These are phyloP conservation scores for Artemia franciscana DNA, from an alignment of 1,140 invertebrate genomes.

Conservation along the genomic window DNA sequence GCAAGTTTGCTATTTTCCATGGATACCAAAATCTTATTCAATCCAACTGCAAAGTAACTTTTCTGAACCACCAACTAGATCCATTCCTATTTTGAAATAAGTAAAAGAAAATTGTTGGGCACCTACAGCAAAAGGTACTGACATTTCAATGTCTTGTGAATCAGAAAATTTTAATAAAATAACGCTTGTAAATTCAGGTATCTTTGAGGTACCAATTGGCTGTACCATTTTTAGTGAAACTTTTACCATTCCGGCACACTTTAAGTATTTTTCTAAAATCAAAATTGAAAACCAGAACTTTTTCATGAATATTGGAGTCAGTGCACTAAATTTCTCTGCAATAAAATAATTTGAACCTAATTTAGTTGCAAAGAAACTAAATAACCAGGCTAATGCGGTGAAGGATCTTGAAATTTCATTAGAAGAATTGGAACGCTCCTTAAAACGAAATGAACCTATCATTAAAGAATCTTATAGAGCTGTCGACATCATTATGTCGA, in stretches of 20 bases:
- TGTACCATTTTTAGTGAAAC: not conserved
- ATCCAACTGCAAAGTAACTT: not conserved
- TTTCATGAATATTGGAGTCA: not conserved
- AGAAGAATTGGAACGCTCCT: not conserved
- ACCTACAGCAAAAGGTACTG: not conserved
- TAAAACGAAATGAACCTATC: not conserved
- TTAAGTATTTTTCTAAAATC: not conserved
- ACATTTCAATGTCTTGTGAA: not conserved
- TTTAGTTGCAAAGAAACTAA: not conserved
- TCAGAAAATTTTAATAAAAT: not conserved
- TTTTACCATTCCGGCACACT: not conserved
- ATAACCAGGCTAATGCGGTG: not conserved
- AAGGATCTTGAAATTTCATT: not conserved
- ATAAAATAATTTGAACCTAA: not conserved
- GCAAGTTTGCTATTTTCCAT: not conserved
- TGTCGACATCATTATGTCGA: no score
- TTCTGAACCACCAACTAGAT: not conserved
- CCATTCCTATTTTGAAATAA: not conserved
- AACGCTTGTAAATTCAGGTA: not conserved
- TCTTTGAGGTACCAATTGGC: not conserved
- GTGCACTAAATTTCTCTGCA: not conserved
- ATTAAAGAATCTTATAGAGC: not conserved
- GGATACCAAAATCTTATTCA: not conserved
- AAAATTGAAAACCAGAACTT: not conserved
- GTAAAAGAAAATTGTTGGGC: not conserved